A percentile compares a stretch with the other conserved stretches of the same genome.
phyloP scores from a whole-genome alignment of 64 coral and sea anemone genomes.

The Pocillopora damicornis region DNA sequence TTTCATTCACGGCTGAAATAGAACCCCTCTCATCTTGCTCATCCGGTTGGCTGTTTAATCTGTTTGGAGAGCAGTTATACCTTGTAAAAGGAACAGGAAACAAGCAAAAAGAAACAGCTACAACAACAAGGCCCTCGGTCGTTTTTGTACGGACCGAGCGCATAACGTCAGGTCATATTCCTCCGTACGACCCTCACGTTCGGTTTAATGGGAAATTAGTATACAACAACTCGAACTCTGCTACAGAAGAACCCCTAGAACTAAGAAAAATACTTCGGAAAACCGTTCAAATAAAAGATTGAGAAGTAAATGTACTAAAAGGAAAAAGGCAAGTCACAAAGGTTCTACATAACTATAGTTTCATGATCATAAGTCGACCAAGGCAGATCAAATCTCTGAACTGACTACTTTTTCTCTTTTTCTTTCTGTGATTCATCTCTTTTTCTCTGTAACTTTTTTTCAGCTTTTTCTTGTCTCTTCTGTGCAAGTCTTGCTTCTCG shows the following conservation, averaged over 20 bases:
- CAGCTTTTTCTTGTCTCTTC: not conserved
- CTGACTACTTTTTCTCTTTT: not conserved
- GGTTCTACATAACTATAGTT: not conserved
- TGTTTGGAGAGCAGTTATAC: not conserved
- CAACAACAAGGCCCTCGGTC: not conserved
- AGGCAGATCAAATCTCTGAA: not conserved
- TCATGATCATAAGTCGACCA: too few species aligned
- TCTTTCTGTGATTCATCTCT: slow-evolving; percentile 25
- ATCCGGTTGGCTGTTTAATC: not conserved
- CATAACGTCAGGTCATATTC: too few species aligned
- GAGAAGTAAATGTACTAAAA: not conserved
- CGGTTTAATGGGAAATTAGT: not conserved
- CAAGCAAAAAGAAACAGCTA: not conserved
- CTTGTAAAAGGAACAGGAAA: not conserved
- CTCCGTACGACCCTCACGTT: too few species aligned
- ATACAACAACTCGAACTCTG: too few species aligned
- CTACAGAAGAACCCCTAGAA: too few species aligned
- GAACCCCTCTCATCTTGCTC: not conserved
- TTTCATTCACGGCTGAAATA: not conserved
- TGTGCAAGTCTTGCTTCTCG: not conserved
- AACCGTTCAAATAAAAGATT: not conserved
- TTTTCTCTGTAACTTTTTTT: not conserved
- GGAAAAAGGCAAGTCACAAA: not conserved
- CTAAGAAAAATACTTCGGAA: too few species aligned
- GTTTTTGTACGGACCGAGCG: not conserved